Base-by-base conservation (phyloP, 53 echinoderm and acorn worm genomes). In the Patiria pectinifera region DNA sequence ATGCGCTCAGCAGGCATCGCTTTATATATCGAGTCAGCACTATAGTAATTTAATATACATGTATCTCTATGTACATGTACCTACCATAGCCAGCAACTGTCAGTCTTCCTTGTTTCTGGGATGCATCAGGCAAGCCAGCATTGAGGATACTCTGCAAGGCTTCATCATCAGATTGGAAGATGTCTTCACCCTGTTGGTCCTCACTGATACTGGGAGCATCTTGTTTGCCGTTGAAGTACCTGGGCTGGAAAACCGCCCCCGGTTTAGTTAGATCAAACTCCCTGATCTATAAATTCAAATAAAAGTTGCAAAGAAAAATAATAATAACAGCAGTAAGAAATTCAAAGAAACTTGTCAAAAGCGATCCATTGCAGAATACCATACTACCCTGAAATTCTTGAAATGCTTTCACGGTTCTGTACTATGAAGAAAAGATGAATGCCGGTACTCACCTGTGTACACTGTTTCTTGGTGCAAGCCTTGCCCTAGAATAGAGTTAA, bases 201-300 rank as follows among this genome's bases (percentile, higher is more conserved):
- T 25, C 9, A 4, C 78, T n/a, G n/a, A n/a, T n/a, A n/a, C n/a
- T 5, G n/a, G 75, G 60, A 48, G 70, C 15, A 9, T 35, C 87
- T 6, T 45, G 45, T 16, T 75, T 86, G 10, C 93, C 94, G 47
- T 92, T 86, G 66, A 69, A 95, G 81, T 92, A 96, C 12, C 94
- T 91, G 2, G 92, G 76, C 82, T 93, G 91, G 94, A 96, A 97
- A 4, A 82, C 83, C 3, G 97, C 91, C 24, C 95, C 96, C 11
- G 94, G 96, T 60, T 94, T 85, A 10, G 96, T 98, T 62, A 98
- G 77, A 80, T 96, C 98, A 95, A 98, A 98, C 59, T 90, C 97
- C 45, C 77, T 85, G 14, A 95, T 84, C 98, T 98, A 83, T 11
- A 35, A 59, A 93, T 24, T 35, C 12, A 87, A 78, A 78, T 76